Conservation (phyloP, 1,140 invertebrate genomes). For the Dinothrombium tinctorium region DNA sequence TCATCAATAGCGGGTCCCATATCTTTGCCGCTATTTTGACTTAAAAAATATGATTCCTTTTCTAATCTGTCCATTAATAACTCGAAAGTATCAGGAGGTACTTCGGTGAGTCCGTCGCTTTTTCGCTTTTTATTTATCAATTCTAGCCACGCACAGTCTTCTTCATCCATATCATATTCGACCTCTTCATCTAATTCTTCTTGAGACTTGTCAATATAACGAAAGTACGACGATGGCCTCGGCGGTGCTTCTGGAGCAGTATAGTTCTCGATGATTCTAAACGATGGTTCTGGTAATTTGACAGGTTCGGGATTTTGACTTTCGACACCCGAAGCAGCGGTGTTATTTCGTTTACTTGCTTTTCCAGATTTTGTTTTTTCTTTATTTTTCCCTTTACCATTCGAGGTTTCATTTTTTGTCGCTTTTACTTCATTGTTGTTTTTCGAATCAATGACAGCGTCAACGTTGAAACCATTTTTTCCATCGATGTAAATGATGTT, state of each 20-base stretch:
- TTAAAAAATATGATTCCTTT: constrained; percentile 88
- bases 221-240: constrained; percentile 45
- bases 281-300: constrained; percentile 51
- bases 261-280: constrained; percentile 49
- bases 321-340: not conserved
- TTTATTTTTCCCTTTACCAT: constrained; percentile 6
- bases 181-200: constrained; percentile 82
- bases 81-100: constrained; percentile 71
- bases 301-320: not conserved
- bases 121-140: constrained; percentile 58
- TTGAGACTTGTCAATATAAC: constrained; percentile 78
- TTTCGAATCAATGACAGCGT: not conserved
- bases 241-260: constrained; percentile 50
- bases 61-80: constrained; percentile 85
- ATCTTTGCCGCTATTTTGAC: constrained; percentile 30
- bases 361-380: not conserved
- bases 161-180: constrained; percentile 94
- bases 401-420: constrained; percentile 1
- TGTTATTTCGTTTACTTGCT: not conserved
- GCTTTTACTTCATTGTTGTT: not conserved
- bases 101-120: constrained; percentile 34
- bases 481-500: constrained; percentile 18
- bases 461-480: not conserved
- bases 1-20: constrained; percentile 49
- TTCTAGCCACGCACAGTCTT: constrained; percentile 74